Evolutionary conservation across 30 jellyfish, hydroid and myxozoan species (phyloP).

Genomic region (Turritopsis rubra): DNA sequence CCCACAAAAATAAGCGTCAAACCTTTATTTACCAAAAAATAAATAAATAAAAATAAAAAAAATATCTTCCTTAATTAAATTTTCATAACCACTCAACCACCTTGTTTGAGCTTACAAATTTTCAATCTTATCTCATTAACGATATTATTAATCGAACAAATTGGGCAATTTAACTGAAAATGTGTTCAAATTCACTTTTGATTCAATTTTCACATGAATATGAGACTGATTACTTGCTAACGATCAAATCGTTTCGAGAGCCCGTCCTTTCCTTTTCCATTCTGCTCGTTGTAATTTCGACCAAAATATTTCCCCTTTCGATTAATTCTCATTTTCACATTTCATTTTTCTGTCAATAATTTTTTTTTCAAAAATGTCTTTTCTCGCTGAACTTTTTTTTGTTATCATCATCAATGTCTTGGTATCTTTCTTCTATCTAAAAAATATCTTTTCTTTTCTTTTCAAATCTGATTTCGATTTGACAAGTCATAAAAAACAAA

Average conservation of each 20-base stretch:
- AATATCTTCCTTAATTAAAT: too few relatives aligned
- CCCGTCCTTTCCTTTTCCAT: neutral
- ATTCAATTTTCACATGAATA: neutral
- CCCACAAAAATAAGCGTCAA: neutral
- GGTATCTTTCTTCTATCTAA: neutral
- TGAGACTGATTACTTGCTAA: neutral
- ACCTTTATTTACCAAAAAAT: neutral
- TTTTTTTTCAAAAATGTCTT: neutral
- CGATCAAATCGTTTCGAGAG: neutral
- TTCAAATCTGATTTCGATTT: neutral
- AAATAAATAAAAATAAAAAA: too few relatives aligned
- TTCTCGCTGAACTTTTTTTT: too few relatives aligned
- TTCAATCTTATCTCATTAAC: neutral
- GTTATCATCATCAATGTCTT: neutral
- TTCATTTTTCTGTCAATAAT: neutral
- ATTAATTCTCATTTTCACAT: neutral
- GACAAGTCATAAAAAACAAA: neutral
- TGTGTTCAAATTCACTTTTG: neutral
- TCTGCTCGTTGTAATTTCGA: too few relatives aligned
- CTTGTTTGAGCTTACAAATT: neutral
- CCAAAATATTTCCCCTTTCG: too few relatives aligned
- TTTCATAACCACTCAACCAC: neutral
- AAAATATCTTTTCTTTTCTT: neutral
- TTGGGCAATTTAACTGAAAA: neutral
- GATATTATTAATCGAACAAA: neutral